Evolutionary conservation across 2,797 vertebrate genomes (phyloP), one percentile per base, ranked within the genome.

Genomic region (Rhynchotus rufescens): DNA sequence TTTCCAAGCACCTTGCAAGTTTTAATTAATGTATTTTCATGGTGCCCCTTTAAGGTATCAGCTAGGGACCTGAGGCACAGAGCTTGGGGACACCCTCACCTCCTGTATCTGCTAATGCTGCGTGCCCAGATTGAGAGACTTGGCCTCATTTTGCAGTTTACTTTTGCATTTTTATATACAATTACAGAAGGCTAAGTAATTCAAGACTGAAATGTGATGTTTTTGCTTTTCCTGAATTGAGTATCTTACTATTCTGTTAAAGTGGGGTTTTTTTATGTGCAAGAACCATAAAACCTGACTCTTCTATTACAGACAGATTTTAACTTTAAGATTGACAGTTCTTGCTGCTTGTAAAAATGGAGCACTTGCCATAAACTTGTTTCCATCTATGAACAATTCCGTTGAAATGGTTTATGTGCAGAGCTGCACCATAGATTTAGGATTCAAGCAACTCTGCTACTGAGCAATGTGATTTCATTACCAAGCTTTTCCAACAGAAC

Each of bases 1-100:
- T 95, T 96, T 94, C 77, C 89, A 73, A 93, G 87, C 85, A 95
- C 84, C 92, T 90, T 95, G 93, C 95, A 95, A 89, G 84, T 95
- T 93, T 92, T 89, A 95, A 94, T 96, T 94, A 95, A 91, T 88
- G 57, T 93, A 81, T 94, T 90, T 94, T 89, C 71, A 49, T 71
- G 26, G 52, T 86, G 71, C 56, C 64, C 92, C 94, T 92, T 81
- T 83, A 93, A 94, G 92, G 38, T 85, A 34, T 93, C 73, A 52
- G 71, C 64, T 73, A 47, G 64, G 86, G 80, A 73, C 80, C 76
- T 57, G 89, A 89, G 84, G 38, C 64, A 86, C 38, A 0, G 4
- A 87, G 90, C 80, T 85, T 68, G 42, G 52, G 60, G 66, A 71
- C 80, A 89, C 45, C 34, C 80, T 40, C 40, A 66, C 16, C 76